These are phyloP conservation scores for Cistogaster globosa DNA, from an alignment of 2,888 invertebrate genomes.

Conservation along the genomic window DNA sequence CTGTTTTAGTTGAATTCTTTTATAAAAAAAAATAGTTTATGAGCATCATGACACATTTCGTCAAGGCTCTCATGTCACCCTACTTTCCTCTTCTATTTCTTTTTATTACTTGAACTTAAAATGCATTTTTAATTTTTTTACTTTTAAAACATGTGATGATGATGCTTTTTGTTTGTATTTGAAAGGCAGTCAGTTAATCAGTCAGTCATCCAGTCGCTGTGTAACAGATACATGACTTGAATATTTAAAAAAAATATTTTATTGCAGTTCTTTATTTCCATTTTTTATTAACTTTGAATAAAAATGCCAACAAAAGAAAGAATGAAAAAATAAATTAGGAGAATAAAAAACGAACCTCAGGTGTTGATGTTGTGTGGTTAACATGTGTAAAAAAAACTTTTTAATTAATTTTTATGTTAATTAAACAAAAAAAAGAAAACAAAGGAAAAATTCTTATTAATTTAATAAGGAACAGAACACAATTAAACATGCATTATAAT, in stretches of 20 bases:
- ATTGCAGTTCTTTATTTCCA: too few species aligned
- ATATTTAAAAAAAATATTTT: conserved; percentile 57
- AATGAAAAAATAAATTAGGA: background rate
- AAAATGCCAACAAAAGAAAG: conserved; percentile 26
- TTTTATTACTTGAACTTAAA: conserved; percentile 8
- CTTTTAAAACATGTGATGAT: conserved; percentile 3
- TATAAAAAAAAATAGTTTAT: too few species aligned
- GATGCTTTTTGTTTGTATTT: conserved; percentile 15
- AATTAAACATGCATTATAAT: background rate
- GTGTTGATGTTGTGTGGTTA: conserved; percentile 49
- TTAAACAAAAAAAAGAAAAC: background rate
- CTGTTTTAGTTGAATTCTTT: too few species aligned
- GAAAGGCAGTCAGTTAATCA: background rate
- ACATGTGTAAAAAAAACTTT: conserved; percentile 57
- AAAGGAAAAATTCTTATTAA: conserved; percentile 3
- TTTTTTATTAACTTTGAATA: conserved; percentile 16
- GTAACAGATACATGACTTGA: conserved; percentile 50
- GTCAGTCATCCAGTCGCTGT: background rate
- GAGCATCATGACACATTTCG: too few species aligned
- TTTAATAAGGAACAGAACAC: conserved; percentile 37
- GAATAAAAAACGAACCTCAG: conserved; percentile 44
- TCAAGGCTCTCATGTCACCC: too few species aligned
- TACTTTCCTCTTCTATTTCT: conserved; percentile 22
- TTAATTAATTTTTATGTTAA: conserved; percentile 63
- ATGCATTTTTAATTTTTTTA: conserved; percentile 42